Conservation (phyloP, 2,797 vertebrate genomes). For the Acanthurus tractus region DNA sequence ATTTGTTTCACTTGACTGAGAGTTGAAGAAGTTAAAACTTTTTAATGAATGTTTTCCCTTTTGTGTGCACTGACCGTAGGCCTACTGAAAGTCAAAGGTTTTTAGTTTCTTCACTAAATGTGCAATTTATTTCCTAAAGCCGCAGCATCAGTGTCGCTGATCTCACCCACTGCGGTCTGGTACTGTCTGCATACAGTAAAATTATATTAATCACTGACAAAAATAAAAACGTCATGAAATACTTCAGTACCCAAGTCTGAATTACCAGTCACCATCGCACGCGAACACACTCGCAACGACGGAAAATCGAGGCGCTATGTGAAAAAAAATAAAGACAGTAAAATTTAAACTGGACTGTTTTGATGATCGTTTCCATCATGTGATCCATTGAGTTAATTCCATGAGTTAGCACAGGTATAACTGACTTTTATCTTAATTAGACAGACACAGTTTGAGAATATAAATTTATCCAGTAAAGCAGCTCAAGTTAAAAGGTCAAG, state of each 20-base stretch:
- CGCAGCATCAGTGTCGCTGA: conserved; percentile 12
- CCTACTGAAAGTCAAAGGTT: background rate
- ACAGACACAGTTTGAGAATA: too few species aligned
- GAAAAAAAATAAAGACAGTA: background rate
- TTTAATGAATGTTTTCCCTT: background rate
- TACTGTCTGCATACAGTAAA: background rate
- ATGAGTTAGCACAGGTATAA: background rate
- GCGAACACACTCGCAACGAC: conserved; percentile 6
- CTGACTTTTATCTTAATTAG: background rate
- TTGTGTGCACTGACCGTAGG: background rate
- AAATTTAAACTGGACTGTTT: background rate
- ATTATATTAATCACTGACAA: background rate
- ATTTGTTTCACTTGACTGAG: background rate
- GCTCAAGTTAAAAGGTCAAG: background rate
- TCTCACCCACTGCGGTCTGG: background rate
- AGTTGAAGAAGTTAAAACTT: background rate
- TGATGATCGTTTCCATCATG: too few species aligned
- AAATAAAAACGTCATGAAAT: background rate
- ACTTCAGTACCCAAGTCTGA: conserved; percentile 6
- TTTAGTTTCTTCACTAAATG: background rate
- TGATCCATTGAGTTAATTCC: background rate
- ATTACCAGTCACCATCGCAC: background rate
- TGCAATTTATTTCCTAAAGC: background rate
- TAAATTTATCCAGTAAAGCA: background rate
- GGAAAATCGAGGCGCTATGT: background rate